Base-by-base conservation (phyloP, 2,113 vertebrate genomes). In the Chaetorhynchus papuensis region DNA sequence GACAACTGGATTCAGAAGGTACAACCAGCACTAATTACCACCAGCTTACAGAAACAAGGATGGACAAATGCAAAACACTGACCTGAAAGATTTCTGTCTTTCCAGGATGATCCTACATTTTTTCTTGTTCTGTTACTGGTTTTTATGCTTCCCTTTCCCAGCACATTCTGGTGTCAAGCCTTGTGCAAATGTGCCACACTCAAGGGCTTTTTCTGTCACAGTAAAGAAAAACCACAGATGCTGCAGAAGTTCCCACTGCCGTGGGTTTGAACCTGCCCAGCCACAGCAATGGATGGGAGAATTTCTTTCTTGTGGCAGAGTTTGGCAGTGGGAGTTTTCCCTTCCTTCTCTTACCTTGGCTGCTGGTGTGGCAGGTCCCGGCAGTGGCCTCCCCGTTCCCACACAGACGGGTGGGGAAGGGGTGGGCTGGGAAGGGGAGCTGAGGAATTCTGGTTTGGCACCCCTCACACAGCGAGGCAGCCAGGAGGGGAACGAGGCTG, bases 401-500 rank as follows among this genome's bases (percentile, higher is more conserved):
- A 66, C 87, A 26, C 87, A 93, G 94, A 31, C 2, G 87, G 79
- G 93, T 83, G 95, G 92, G 89, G 94, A 93, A 26, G 0, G 81
- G 92, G 89, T 92, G 89, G 89, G 89, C 54, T 80, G 93, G 90
- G 95, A 69, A 85, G 95, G 90, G 92, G 90, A 94, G 89, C 85
- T 30, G 78, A 89, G 94, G 93, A 93, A 92, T 96, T 92, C 17
- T 66, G 94, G 94, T 86, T 95, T 96, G 95, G 93, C 94, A 90
- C 47, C 82, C 61, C 65, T 78, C 0, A 1, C 37, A 11, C 28
- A 15, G 49, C 4, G 3, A 87, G 74, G 81, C 87, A 81, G 94
- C 90, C 82, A 88, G 91, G 82, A 93, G 75, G 75, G 64, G 91
- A 96, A 60, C 0, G 7, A 2, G 49, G 83, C 14, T 0, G 1